These are phyloP conservation scores for Scartelaos histophorus DNA, from an alignment of 2,113 vertebrate genomes.

Conservation along the genomic window DNA sequence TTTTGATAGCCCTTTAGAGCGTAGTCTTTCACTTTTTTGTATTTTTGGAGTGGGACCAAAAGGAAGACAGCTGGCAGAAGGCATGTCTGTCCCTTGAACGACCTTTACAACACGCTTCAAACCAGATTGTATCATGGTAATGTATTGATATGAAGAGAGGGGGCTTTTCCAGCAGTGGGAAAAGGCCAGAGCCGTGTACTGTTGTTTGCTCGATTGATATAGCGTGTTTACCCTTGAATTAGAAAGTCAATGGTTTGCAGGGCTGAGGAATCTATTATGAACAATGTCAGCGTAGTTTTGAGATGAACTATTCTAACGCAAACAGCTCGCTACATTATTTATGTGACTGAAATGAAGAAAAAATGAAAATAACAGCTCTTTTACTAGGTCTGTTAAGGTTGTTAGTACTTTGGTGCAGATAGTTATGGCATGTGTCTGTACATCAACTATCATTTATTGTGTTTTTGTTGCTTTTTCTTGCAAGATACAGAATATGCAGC, in stretches of 20 bases:
- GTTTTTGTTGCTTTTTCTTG: too few relatives aligned
- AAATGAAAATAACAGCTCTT: too few relatives aligned
- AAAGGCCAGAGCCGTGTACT: background rate
- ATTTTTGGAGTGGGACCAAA: constrained; percentile 13
- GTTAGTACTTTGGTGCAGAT: too few relatives aligned
- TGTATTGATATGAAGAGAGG: constrained; percentile 10
- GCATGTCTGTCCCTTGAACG: constrained; percentile 15
- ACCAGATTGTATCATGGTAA: background rate
- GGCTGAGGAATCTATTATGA: background rate
- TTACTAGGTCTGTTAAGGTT: too few relatives aligned
- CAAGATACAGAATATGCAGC: too few relatives aligned
- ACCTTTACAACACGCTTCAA: constrained; percentile 13
- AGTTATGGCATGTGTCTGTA: too few relatives aligned
- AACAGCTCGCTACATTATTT: too few relatives aligned
- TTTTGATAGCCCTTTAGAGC: background rate
- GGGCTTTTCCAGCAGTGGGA: background rate
- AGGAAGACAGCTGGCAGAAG: constrained; percentile 13
- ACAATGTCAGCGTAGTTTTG: background rate
- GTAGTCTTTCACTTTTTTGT: background rate
- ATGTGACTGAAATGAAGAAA: too few relatives aligned
- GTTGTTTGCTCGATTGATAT: too few relatives aligned
- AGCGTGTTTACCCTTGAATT: background rate
- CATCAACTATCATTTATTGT: too few relatives aligned
- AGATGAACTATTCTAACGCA: background rate
- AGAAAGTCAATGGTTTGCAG: background rate